Evolutionary conservation across 2,888 invertebrate genomes (phyloP).

Genomic region (Furcula furcula): DNA sequence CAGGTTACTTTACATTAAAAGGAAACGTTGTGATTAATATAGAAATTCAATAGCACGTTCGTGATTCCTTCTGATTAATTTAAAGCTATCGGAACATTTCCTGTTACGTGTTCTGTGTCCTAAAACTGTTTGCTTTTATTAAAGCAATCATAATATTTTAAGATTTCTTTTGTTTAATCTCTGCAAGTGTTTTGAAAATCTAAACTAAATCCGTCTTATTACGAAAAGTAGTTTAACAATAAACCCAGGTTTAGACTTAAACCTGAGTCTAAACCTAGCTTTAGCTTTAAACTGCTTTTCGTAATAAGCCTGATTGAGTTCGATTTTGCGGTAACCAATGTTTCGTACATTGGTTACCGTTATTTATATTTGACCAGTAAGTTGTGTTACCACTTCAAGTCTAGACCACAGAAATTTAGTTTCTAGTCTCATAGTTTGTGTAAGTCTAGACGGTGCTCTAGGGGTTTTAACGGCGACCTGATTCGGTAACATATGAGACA

Average conservation of each 20-base stretch:
- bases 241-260: no score
- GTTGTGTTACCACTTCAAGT: conserved; percentile 31
- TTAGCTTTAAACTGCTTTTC: no score
- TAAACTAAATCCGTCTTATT: no score
- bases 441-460: conserved; percentile 57
- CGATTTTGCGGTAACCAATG: no score
- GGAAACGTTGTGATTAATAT: conserved; percentile 19
- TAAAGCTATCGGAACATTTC: conserved; percentile 1
- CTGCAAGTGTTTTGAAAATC: not conserved
- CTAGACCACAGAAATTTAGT: conserved; percentile 40
- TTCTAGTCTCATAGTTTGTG: conserved; percentile 27
- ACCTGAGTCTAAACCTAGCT: no score
- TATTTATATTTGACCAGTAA: no score
- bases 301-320: no score
- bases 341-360: no score
- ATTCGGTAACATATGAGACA: conserved; percentile 32
- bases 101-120: not conserved
- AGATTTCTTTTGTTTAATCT: not conserved
- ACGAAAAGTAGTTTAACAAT: no score
- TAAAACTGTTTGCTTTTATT: no score
- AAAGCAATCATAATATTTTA: not conserved
- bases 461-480: conserved; percentile 32
- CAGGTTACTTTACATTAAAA: conserved; percentile 10
- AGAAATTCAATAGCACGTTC: conserved; percentile 5
- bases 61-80: conserved; percentile 1